phyloP scores from a whole-genome alignment of 2,888 invertebrate species.

The Cheilosia variabilis region DNA sequence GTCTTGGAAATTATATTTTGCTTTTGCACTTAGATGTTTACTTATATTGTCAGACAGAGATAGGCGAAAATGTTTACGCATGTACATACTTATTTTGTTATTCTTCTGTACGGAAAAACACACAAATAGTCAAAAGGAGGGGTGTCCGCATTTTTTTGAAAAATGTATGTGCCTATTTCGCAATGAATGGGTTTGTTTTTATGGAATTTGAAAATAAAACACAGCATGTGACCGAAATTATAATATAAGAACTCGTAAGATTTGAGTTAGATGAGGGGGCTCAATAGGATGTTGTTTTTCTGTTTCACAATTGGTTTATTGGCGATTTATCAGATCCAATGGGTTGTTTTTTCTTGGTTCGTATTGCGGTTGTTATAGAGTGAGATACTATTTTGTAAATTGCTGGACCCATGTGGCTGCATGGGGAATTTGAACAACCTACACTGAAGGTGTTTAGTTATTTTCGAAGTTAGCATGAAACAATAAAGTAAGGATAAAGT shows the following conservation, averaged over 20 bases:
- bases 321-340: conserved; percentile 42
- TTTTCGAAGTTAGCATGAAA: too few relatives aligned
- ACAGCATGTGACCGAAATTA: conserved; percentile 37
- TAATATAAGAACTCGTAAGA: conserved; percentile 29
- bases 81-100: neutral
- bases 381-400: neutral
- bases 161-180: conserved; percentile 42
- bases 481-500: too few relatives aligned
- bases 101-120: neutral
- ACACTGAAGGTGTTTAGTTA: too few relatives aligned
- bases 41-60: conserved; percentile 15
- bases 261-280: conserved; percentile 6
- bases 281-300: conserved; percentile 14
- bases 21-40: conserved; percentile 28
- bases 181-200: conserved; percentile 37
- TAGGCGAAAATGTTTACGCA: conserved; percentile 29
- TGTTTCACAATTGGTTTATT: conserved; percentile 7
- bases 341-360: neutral
- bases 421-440: too few relatives aligned
- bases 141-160: conserved; percentile 13
- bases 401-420: neutral
- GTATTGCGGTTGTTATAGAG: neutral
- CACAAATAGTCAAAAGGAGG: conserved; percentile 3
- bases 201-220: conserved; percentile 31
- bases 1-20: conserved; percentile 42